A percentile compares a stretch with the other conserved stretches of the same genome.
Evolutionary conservation across 2,888 invertebrate genomes (phyloP).

Genomic region (Lithophane leautieri): DNA sequence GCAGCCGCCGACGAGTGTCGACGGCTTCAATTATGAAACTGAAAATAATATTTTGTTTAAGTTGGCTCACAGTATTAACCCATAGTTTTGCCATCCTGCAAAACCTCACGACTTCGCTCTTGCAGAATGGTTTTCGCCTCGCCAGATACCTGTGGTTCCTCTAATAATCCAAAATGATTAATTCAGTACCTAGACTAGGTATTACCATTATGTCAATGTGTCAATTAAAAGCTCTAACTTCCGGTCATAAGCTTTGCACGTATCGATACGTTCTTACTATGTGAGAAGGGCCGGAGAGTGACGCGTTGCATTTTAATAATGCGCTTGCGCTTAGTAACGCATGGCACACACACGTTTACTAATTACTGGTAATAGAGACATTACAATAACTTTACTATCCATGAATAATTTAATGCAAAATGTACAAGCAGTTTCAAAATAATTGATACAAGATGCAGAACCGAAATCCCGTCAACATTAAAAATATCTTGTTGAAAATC

Average conservation of each 20-base stretch:
- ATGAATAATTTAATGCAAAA: conserved; percentile 5
- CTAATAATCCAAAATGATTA: background rate
- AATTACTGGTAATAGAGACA: conserved; percentile 36
- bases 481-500: conserved; percentile 44
- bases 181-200: background rate
- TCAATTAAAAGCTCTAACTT: conserved; percentile 37
- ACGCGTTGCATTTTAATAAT: conserved; percentile 30
- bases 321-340: conserved; percentile 17
- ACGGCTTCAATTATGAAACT: too few relatives aligned
- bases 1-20: too few relatives aligned
- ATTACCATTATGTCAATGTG: conserved; percentile 23
- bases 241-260: conserved; percentile 35
- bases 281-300: conserved; percentile 11
- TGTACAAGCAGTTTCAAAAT: conserved; percentile 1
- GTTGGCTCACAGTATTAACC: background rate
- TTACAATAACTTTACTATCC: conserved; percentile 7
- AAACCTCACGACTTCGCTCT: background rate
- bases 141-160: background rate
- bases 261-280: conserved; percentile 4
- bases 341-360: conserved; percentile 15
- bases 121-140: background rate
- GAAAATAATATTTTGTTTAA: too few relatives aligned
- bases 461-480: conserved; percentile 29
- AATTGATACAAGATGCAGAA: background rate
- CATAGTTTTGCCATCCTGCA: background rate